These are phyloP conservation scores for Digitonthophagus gazella DNA, from an alignment of 2,888 invertebrate species.

Conservation along the genomic window DNA sequence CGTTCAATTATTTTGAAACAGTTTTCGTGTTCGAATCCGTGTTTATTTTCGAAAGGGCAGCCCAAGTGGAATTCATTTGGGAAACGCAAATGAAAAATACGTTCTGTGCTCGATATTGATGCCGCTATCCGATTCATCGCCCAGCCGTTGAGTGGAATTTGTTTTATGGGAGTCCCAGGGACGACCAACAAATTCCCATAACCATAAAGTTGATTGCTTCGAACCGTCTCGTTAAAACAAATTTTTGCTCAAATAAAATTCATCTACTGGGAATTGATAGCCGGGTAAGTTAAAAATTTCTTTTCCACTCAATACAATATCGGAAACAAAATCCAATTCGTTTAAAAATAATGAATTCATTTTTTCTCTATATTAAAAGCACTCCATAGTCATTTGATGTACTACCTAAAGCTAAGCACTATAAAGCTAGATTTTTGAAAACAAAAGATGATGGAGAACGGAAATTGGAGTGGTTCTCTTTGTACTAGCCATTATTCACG, in stretches of 20 bases:
- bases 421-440: too few relatives aligned
- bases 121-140: not conserved
- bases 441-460: too few relatives aligned
- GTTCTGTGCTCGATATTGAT: not conserved
- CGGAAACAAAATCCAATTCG: too few relatives aligned
- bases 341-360: too few relatives aligned
- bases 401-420: too few relatives aligned
- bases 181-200: not conserved
- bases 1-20: not conserved
- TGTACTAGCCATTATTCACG: too few relatives aligned
- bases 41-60: not conserved
- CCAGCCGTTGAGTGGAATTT: not conserved
- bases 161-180: not conserved
- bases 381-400: too few relatives aligned
- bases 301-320: too few relatives aligned
- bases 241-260: not conserved
- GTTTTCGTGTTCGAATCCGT: not conserved
- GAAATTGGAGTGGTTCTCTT: too few relatives aligned
- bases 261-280: not conserved
- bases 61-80: not conserved
- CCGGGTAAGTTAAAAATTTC: not conserved
- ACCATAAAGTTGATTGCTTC: not conserved
- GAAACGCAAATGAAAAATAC: not conserved
- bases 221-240: not conserved
- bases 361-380: too few relatives aligned